Evolutionary conservation across 2,888 invertebrate genomes (phyloP), one percentile per base, ranked within the genome.

Genomic region (Anodontia alba): DNA sequence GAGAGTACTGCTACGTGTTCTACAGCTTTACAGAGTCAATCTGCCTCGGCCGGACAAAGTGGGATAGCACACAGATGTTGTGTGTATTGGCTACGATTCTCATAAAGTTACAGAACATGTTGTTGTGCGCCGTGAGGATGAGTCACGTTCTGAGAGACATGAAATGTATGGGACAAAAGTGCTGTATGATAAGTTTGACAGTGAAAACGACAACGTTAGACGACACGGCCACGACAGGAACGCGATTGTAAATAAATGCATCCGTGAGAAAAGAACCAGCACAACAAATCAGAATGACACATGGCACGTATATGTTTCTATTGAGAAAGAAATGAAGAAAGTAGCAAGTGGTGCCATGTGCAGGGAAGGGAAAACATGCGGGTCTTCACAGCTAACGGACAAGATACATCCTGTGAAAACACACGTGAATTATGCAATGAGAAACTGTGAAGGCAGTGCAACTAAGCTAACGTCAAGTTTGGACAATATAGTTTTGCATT

Each of bases 271-370:
- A 20, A 54, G 71, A 33, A 31, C 1, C 20, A 0, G 5, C 17
- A 66, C 29, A 66, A 49, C 29, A 2, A 76, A 76, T 29, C 76
- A 76, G 42, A 76, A 76, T 33, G 76, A 76, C 43, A 72, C 76
- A 33, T 71, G 71, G 66, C 76, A 76, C 42, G 71, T 46, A 17
- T 54, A 54, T 1, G 33, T 66, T 26, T 62, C 76, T 20, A 46
- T 46, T 20, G 70, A 76, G 23, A 76, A 76, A 31, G 31, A 76
- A 54, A 70, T 76, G 1, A 31, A 29, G 7, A 49, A 42, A 15
- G 38, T 69, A 12, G 33, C 54, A 1, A 69, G 26, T 12, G 57
- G 69, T 26, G 54, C 68, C 20, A 69, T 17, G 42, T 73, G 29
- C 23, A 23, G 42, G 20, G n/a, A 54, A 23, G 42, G 62, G 29